phyloP scores from a whole-genome alignment of 2,797 vertebrate genomes.

The Erpetoichthys calabaricus region DNA sequence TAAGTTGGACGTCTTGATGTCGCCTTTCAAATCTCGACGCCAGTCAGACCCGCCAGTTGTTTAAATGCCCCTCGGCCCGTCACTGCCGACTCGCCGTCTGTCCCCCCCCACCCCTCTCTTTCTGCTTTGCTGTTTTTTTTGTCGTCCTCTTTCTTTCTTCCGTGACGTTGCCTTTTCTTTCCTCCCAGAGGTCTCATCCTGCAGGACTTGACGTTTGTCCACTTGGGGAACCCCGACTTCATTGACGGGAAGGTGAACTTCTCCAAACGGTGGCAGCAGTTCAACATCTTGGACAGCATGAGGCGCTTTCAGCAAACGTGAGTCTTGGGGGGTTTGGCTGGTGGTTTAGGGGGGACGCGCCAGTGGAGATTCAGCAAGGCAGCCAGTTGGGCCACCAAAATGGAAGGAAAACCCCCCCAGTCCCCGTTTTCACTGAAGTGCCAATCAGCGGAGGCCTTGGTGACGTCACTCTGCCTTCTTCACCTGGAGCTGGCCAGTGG shows the following conservation, averaged over 20 bases:
- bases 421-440: no score
- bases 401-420: no score
- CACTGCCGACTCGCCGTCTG: background rate
- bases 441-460: background rate
- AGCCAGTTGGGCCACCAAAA: no score
- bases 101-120: no score
- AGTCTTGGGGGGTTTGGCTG: constrained; percentile 27
- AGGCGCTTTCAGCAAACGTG: constrained; percentile 96
- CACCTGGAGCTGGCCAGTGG: no score
- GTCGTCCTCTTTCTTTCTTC: no score
- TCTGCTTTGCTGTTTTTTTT: background rate
- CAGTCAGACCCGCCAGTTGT: no score
- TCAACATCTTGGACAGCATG: constrained; percentile 98
- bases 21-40: no score
- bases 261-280: constrained; percentile 98
- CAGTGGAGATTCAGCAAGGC: no score
- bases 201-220: constrained; percentile 94
- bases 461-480: no score
- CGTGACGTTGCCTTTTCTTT: constrained; percentile 2
- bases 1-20: no score
- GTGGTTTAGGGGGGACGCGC: background rate
- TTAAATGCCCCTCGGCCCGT: no score
- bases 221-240: constrained; percentile 90
- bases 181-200: constrained; percentile 77
- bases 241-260: constrained; percentile 94